Base-by-base conservation (phyloP, 2,888 invertebrate species). In the Eupithecia subfuscata region DNA sequence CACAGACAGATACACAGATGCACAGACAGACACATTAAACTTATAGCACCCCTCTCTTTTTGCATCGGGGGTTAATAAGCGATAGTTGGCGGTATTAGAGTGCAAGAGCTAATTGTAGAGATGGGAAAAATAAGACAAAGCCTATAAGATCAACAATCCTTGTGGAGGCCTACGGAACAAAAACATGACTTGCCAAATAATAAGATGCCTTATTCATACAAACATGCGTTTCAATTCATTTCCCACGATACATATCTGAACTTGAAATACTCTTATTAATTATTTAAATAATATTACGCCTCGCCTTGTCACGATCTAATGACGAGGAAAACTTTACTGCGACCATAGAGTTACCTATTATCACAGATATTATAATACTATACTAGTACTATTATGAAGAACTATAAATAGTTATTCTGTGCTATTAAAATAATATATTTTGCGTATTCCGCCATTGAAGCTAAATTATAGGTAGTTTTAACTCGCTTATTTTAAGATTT, bases 241-340 rank as follows among this genome's bases (percentile, higher is more conserved):
- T 87, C 87, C 82, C 87, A 87, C 87, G 87, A 77, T 83, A 77
- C 72, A 65, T n/a, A 83, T 83, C 85, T 85, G 88, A 87, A 85
- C 88, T 88, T 88, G 88, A 84, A 84, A 83, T 81, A 79, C 71
- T 80, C 80, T 82, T 79, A 83, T 84, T 87, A 86, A 85, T 86
- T 88, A 87, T 84, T 84, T 80, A 81, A 79, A 83, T 80, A 81
- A 79, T 80, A 82, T 83, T 82, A 81, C 76, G 79, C 79, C 82
- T 77, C 82, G 78, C 83, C 85, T 86, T 86, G 87, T 87, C 87
- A 86, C 86, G 86, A 83, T 82, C 71, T 81, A 77, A 80, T 78
- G 71, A 78, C 70, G 68, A 78, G 78, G 79, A 79, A 81, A 79
- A 79, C 75, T 68, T 56, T 71, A 65, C 43, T 22, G 22, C 7